Conservation (phyloP, 2,888 invertebrate species). For the Physocephala rufipes region DNA sequence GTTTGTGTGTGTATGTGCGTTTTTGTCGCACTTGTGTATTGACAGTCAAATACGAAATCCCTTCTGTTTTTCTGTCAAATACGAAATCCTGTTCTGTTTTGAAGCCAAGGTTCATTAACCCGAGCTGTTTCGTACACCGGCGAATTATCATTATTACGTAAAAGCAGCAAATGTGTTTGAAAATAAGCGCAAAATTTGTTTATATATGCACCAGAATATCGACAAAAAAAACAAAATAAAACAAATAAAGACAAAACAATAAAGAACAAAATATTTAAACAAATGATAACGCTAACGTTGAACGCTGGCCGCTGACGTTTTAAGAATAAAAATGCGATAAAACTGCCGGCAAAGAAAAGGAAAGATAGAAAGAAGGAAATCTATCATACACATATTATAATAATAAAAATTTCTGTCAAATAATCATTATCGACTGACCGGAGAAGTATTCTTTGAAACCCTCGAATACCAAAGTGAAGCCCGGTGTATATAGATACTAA, state of each 20-base stretch:
- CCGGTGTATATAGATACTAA: no score
- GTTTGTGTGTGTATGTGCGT: no score
- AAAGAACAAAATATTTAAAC: neutral
- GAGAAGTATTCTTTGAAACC: no score
- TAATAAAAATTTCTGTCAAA: no score
- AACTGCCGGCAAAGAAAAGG: neutral
- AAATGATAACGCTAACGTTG: neutral
- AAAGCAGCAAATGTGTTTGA: constrained; percentile 28
- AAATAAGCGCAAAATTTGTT: neutral
- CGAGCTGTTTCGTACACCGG: constrained; percentile 16
- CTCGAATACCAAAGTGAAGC: no score
- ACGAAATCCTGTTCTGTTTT: no score
- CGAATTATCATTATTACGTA: constrained; percentile 19
- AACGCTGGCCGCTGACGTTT: neutral
- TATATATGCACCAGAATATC: no score
- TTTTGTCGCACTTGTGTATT: neutral
- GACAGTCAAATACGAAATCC: neutral
- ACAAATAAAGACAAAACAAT: neutral
- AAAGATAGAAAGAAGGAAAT: neutral
- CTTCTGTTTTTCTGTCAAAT: no score
- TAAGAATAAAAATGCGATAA: neutral
- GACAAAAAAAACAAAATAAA: neutral
- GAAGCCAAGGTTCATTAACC: constrained; percentile 25
- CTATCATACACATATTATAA: no score
- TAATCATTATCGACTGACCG: no score